A percentile compares a stretch with the other conserved stretches of the same genome.
These are phyloP conservation scores for Rhyacophila evoluta DNA, from an alignment of 2,888 invertebrate species.

Conservation along the genomic window DNA sequence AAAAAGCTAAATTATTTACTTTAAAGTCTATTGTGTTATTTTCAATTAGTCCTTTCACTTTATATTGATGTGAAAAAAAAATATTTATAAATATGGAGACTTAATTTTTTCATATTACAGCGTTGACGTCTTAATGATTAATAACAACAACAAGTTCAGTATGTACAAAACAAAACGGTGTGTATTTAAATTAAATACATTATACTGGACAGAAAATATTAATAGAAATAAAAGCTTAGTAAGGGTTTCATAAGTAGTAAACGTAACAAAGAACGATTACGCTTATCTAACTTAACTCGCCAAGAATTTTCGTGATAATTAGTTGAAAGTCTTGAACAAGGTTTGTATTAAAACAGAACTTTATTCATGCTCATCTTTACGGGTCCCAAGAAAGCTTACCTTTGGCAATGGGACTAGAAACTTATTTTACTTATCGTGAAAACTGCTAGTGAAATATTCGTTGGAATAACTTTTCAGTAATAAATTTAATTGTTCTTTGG, in stretches of 20 bases:
- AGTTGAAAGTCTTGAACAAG: neutral
- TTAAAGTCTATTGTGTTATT: too few relatives aligned
- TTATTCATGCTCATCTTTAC: neutral
- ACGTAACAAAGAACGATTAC: neutral
- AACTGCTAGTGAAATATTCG: neutral
- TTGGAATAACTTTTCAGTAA: neutral
- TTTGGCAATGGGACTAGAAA: neutral
- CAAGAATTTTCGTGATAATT: neutral
- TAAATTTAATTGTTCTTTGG: neutral
- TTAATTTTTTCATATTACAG: too few relatives aligned
- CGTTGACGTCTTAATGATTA: too few relatives aligned
- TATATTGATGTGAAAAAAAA: too few relatives aligned
- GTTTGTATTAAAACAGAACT: neutral
- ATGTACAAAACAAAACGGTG: too few relatives aligned
- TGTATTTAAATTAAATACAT: too few relatives aligned
- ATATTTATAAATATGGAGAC: too few relatives aligned
- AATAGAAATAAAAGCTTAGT: too few relatives aligned
- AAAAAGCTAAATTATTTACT: too few relatives aligned
- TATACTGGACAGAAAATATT: too few relatives aligned
- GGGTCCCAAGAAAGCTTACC: neutral
- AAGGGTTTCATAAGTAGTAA: neutral
- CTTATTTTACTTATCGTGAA: neutral
- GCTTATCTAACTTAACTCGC: neutral
- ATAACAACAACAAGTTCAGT: too few relatives aligned
- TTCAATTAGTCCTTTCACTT: too few relatives aligned